These are phyloP conservation scores for Eremophila alpestris DNA, from an alignment of 2,797 vertebrate genomes.

Conservation along the genomic window DNA sequence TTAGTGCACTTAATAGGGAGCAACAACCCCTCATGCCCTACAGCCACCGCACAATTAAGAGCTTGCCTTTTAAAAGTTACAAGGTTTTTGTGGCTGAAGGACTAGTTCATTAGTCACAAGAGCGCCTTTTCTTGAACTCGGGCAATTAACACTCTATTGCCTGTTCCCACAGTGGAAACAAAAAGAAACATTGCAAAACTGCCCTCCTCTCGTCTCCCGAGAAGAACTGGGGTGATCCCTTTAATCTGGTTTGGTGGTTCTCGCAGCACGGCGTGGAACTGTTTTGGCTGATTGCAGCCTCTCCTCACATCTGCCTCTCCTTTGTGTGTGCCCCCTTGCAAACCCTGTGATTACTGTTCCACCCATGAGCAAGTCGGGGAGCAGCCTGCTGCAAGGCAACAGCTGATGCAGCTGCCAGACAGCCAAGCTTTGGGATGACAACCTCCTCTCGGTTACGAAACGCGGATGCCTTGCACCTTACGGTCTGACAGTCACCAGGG, in stretches of 20 bases:
- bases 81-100: slow-evolving; percentile 18
- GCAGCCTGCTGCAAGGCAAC: neutral
- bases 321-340: neutral
- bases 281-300: slow-evolving; percentile 38
- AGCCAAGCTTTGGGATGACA: neutral
- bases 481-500: neutral
- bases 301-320: slow-evolving; percentile 52
- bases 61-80: neutral
- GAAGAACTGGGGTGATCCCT: slow-evolving; percentile 49
- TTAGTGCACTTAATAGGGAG: neutral
- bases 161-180: slow-evolving; percentile 66
- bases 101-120: slow-evolving; percentile 40
- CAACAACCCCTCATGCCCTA: neutral
- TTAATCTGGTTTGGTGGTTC: slow-evolving; percentile 55
- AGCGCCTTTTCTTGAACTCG: slow-evolving; percentile 22
- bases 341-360: slow-evolving; percentile 4
- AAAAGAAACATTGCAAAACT: slow-evolving; percentile 47
- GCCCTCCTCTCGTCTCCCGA: neutral
- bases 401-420: neutral
- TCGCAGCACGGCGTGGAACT: neutral
- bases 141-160: neutral
- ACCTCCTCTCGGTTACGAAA: neutral
- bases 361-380: slow-evolving; percentile 40
- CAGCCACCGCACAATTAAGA: neutral
- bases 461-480: neutral